Evolutionary conservation across 2,113 vertebrate genomes (phyloP).

Genomic region (Pavo muticus): DNA sequence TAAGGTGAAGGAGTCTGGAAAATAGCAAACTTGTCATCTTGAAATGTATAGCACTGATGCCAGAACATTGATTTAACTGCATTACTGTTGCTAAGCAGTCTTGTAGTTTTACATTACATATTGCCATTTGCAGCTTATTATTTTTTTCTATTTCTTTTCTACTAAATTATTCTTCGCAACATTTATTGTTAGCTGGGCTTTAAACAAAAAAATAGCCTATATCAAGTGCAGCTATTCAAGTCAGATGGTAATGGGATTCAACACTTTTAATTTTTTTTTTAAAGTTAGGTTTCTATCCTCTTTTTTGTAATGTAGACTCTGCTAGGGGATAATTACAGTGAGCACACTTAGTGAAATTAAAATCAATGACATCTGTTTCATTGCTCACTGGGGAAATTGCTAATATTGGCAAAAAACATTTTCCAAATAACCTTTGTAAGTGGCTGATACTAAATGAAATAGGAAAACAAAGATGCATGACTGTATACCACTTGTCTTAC

Average conservation of each 20-base stretch:
- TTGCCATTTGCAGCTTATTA: not conserved
- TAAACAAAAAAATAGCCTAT: not conserved
- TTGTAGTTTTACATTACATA: not conserved
- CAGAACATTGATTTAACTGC: conserved; percentile 58
- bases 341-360: not conserved
- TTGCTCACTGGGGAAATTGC: not conserved
- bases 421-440: not conserved
- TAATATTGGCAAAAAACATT: not conserved
- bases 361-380: not conserved
- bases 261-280: conserved; percentile 44
- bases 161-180: not conserved
- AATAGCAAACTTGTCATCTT: conserved; percentile 50
- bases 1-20: conserved; percentile 66
- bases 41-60: conserved; percentile 47
- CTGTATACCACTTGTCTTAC: not conserved
- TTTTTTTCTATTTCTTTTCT: conserved; percentile 1
- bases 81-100: conserved; percentile 14
- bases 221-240: conserved; percentile 6
- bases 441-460: not conserved
- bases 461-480: not conserved
- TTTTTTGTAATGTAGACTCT: not conserved
- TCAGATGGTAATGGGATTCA: conserved; percentile 38
- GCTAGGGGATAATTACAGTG: not conserved
- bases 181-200: not conserved
- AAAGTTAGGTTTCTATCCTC: conserved; percentile 39